Base-by-base conservation (phyloP, 2,113 vertebrate genomes). In the Eurystomus gularis region DNA sequence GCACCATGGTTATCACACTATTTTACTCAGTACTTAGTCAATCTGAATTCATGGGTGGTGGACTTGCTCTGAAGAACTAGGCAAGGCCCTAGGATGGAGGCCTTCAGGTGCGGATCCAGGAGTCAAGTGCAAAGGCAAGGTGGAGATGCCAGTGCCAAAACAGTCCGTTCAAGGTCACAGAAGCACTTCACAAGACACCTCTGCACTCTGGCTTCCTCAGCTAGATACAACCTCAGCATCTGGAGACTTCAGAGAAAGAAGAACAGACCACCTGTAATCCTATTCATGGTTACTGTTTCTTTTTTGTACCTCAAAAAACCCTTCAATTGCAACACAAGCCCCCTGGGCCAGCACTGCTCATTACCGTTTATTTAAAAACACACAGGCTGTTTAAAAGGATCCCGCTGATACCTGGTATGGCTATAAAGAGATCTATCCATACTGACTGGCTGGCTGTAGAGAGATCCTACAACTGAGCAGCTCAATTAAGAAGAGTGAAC, bases 101-200 rank as follows among this genome's bases (percentile, higher is more conserved):
- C 0, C 0, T 15, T 20, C 1, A 2, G 48, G 14, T 44, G 33
- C 33, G 15, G 39, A 83, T 52, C 15, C 21, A n/a, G 26, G n/a
- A 83, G 28, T 17, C 4, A 54, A 92, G 35, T 1, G 20, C 88
- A 90, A 61, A 90, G 0, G 1, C 54, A 57, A 44, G 42, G 44
- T 33, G 33, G 29, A 58, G 33, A n/a, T 31, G n/a, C 10, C 87
- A 51, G 31, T 7, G 29, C 33, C 81, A 89, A 93, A 72, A 64
- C 33, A 40, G 28, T 6, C 35, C 19, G 33, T 66, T 28, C 1
- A 3, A 82, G 37, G 57, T 25, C 77, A 65, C 0, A 0, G 20
- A 78, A 35, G 58, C 29, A 35, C 16, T 57, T 42, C 35, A 57
- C 7, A 46, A 77, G 66, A 69, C 12, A 52, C 18, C 33, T 55